A percentile compares a stretch with the other conserved stretches of the same genome.
Evolutionary conservation across 92 coral and sea anemone genomes (phyloP).

Genomic region (Paramuricea clavata): DNA sequence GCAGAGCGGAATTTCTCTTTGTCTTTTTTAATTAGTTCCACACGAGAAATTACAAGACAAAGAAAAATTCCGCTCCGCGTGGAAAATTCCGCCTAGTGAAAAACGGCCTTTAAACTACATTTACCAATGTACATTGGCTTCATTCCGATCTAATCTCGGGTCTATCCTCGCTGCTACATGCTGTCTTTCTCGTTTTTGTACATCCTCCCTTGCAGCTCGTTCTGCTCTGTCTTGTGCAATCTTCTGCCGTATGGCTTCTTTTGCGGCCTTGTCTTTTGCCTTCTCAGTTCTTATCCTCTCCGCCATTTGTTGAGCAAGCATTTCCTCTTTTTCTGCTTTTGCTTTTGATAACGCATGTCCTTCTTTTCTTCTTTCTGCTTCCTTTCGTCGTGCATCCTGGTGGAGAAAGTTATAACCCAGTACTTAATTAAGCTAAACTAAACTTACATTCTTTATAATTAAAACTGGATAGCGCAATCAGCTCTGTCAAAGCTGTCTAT

Average conservation of each 20-base stretch:
- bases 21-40: too few relatives aligned
- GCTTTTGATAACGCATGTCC: slow-evolving; percentile 81
- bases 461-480: too few relatives aligned
- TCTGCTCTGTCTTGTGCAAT: slow-evolving; percentile 93
- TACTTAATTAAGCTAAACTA: too few relatives aligned
- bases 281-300: slow-evolving; percentile 86
- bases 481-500: too few relatives aligned
- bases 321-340: slow-evolving; percentile 80
- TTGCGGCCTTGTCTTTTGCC: slow-evolving; percentile 86
- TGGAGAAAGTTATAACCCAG: background rate
- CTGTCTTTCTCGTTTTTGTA: slow-evolving; percentile 79
- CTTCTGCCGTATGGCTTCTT: slow-evolving; percentile 87
- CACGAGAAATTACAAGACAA: too few relatives aligned
- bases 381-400: slow-evolving; percentile 79
- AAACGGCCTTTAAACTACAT: too few relatives aligned
- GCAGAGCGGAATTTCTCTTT: too few relatives aligned
- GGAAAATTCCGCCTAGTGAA: too few relatives aligned
- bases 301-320: slow-evolving; percentile 75
- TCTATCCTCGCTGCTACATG: slow-evolving; percentile 40
- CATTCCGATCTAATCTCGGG: slow-evolving; percentile 12
- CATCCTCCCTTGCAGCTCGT: slow-evolving; percentile 79
- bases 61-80: too few relatives aligned
- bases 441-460: too few relatives aligned
- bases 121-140: slow-evolving; percentile 8
- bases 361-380: slow-evolving; percentile 71